phyloP scores from a whole-genome alignment of 1,140 invertebrate genomes.

The Bicyclus anynana region DNA sequence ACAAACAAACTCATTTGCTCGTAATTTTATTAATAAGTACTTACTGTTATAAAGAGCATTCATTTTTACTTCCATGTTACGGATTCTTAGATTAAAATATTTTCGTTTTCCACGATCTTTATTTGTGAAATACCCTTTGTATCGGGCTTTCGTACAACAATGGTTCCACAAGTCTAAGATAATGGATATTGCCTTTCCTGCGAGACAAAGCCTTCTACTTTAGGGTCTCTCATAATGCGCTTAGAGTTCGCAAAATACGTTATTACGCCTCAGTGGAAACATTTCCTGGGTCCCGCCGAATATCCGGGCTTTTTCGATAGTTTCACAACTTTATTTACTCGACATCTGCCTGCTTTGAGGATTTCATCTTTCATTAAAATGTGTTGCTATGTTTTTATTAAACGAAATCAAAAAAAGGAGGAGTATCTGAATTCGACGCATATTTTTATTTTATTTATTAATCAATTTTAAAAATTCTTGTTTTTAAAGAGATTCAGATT shows the following conservation, averaged over 20 bases:
- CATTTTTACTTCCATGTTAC: too few species aligned
- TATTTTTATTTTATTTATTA: too few species aligned
- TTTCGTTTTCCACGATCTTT: constrained; percentile 8
- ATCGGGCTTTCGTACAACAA: constrained; percentile 39
- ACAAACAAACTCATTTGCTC: too few species aligned
- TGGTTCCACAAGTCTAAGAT: constrained; percentile 44
- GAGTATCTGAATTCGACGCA: too few species aligned
- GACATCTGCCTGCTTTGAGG: too few species aligned
- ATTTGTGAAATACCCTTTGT: constrained; percentile 9
- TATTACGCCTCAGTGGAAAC: constrained; percentile 62
- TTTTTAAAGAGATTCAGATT: too few species aligned
- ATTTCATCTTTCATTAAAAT: neutral
- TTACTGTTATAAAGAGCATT: too few species aligned
- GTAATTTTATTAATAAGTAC: too few species aligned
- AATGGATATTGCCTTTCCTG: constrained; percentile 74
- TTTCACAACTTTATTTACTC: neutral
- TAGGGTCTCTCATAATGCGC: constrained; percentile 68
- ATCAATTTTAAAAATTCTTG: too few species aligned
- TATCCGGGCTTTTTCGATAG: constrained; percentile 10
- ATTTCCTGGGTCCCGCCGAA: constrained; percentile 44
- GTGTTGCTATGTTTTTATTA: too few species aligned
- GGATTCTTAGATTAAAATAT: neutral
- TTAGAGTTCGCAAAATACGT: constrained; percentile 60
- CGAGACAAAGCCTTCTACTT: constrained; percentile 66
- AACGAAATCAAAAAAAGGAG: too few species aligned